phyloP scores from a whole-genome alignment of 1,140 invertebrate genomes.

The Drosophila arizonae region DNA sequence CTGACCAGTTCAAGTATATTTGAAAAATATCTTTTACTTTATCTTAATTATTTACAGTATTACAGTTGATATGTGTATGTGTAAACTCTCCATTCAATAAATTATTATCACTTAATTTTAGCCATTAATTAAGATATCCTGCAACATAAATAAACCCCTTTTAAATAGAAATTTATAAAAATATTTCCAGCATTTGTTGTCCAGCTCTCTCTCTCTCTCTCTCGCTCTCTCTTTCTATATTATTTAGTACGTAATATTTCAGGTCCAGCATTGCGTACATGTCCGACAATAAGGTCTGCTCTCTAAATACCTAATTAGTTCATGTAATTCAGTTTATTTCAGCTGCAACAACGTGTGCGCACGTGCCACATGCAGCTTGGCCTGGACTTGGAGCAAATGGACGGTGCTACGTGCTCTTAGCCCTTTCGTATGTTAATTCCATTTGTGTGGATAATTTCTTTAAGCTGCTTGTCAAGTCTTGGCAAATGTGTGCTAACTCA shows the following conservation, averaged over 20 bases:
- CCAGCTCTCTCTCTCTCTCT: no score
- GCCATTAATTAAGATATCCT: no score
- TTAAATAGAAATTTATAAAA: no score
- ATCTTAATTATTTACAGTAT: no score
- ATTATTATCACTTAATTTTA: no score
- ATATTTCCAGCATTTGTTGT: background rate
- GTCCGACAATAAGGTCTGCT: background rate
- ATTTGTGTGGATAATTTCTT: constrained; percentile 1
- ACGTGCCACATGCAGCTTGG: constrained; percentile 23
- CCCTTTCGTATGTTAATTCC: constrained; percentile 15
- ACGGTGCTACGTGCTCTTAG: constrained; percentile 5
- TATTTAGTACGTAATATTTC: background rate
- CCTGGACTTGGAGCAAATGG: background rate
- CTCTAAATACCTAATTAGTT: constrained; percentile 28
- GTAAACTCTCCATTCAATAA: no score
- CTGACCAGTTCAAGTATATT: no score
- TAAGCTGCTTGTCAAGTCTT: background rate
- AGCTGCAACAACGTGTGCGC: constrained; percentile 18
- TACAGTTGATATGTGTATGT: no score
- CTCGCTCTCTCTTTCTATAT: background rate
- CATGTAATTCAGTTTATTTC: constrained; percentile 29
- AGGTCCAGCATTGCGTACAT: background rate
- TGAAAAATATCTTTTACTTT: no score
- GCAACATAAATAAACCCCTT: no score
- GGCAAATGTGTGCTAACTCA: background rate